phyloP scores from a whole-genome alignment of 2,113 vertebrate species.

The Corythaeola cristata region DNA sequence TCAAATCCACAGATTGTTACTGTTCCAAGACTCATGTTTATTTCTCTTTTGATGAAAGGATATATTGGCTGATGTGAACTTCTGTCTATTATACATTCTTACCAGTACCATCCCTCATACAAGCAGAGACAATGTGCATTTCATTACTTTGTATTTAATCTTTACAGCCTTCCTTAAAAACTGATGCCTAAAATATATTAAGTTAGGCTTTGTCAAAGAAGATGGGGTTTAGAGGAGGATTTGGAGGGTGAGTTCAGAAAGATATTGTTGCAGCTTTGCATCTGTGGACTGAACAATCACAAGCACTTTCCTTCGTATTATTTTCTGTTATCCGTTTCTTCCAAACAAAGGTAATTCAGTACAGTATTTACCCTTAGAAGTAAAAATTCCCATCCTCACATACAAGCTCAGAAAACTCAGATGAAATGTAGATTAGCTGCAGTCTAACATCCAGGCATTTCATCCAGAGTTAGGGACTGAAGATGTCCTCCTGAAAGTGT shows the following conservation, averaged over 20 bases:
- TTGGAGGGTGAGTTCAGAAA: neutral
- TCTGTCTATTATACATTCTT: neutral
- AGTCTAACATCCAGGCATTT: neutral
- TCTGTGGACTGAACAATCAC: neutral
- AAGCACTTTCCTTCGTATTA: neutral
- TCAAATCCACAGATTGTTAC: neutral
- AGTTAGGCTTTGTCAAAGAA: neutral
- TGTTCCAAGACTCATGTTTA: neutral
- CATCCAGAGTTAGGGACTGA: fast-evolving
- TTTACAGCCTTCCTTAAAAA: neutral
- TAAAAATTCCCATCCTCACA: neutral
- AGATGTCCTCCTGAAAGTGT: neutral
- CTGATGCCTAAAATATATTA: neutral
- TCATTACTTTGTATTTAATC: neutral
- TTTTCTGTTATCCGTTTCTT: neutral
- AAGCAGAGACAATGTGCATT: neutral
- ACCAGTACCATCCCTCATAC: neutral
- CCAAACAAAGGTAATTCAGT: neutral
- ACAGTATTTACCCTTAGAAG: neutral
- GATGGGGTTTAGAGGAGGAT: neutral
- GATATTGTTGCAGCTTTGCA: neutral
- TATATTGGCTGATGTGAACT: neutral
- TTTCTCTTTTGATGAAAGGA: neutral
- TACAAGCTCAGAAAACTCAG: neutral
- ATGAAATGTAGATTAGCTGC: neutral